Evolutionary conservation across 92 coral and sea anemone genomes (phyloP).

Genomic region (Palythoa grandiflora): DNA sequence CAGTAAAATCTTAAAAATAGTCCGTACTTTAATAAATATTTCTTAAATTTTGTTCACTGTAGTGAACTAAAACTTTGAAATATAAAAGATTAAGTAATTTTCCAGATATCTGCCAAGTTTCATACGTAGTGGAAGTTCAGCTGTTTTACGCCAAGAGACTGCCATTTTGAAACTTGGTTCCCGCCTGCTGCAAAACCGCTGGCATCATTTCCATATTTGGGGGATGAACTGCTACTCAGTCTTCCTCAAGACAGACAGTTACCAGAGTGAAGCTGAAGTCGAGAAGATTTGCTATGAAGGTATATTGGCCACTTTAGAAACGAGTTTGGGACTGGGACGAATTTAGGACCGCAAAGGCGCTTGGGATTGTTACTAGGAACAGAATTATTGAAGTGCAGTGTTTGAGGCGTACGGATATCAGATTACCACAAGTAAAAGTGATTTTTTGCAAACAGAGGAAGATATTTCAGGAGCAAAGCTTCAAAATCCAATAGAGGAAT

Average conservation of each 20-base stretch:
- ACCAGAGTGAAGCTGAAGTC: slow-evolving; percentile 15
- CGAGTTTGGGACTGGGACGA: too few species aligned
- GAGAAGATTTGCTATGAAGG: not conserved
- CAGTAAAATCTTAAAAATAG: slow-evolving; percentile 8
- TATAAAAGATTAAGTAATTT: not conserved
- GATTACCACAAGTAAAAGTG: too few species aligned
- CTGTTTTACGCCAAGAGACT: not conserved
- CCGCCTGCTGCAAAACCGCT: not conserved
- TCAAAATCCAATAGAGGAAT: too few species aligned
- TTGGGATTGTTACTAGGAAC: too few species aligned
- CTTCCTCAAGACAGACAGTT: not conserved
- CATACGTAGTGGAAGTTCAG: slow-evolving; percentile 1
- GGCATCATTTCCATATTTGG: slow-evolving; percentile 16
- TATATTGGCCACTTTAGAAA: too few species aligned
- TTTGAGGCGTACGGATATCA: too few species aligned
- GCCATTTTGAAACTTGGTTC: slow-evolving; percentile 20
- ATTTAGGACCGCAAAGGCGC: too few species aligned
- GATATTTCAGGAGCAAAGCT: too few species aligned
- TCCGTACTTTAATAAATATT: not conserved
- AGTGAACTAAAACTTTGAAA: not conserved
- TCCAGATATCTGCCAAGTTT: not conserved
- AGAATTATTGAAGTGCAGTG: too few species aligned
- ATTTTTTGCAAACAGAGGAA: too few species aligned
- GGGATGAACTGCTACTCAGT: slow-evolving; percentile 18
- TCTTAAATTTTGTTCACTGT: not conserved